Percentiles rank a stretch among this genome's conserved stretches.
Conservation (phyloP, 2,797 vertebrate species). For the Peromyscus aztecus region DNA sequence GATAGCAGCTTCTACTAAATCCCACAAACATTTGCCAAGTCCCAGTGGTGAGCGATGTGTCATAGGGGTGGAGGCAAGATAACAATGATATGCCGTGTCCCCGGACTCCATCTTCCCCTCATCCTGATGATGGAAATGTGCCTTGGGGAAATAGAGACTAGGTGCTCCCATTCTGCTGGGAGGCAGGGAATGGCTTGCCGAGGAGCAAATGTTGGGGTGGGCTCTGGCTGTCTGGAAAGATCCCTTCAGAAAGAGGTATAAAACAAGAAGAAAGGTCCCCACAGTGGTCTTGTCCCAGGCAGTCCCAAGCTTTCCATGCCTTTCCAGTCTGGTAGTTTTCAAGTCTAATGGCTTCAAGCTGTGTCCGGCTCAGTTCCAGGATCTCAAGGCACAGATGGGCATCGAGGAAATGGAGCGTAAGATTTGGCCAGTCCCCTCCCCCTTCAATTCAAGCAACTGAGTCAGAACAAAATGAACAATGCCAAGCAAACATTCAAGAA, state of each 20-base stretch:
- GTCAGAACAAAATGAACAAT: background rate
- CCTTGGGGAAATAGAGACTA: background rate
- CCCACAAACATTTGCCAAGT: background rate
- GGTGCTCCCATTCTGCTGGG: accelerated
- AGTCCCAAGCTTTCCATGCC: background rate
- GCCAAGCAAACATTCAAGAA: background rate
- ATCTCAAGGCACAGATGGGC: slow-evolving; percentile 28
- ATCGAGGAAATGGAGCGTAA: background rate
- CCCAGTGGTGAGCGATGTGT: background rate
- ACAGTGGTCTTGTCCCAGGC: background rate
- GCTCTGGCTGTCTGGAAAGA: background rate
- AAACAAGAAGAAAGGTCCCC: background rate
- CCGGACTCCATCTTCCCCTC: background rate
- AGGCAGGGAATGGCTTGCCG: background rate
- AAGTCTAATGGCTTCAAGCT: background rate
- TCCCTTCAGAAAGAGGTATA: background rate
- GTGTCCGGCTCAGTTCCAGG: background rate
- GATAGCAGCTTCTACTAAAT: background rate
- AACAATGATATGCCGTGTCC: background rate
- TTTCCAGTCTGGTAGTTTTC: background rate
- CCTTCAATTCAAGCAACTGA: slow-evolving; percentile 17
- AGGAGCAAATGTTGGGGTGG: background rate
- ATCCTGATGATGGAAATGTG: background rate
- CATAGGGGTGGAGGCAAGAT: background rate
- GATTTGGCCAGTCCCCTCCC: background rate